Base-by-base conservation (phyloP, 2,888 invertebrate genomes). In the Vanessa cardui region DNA sequence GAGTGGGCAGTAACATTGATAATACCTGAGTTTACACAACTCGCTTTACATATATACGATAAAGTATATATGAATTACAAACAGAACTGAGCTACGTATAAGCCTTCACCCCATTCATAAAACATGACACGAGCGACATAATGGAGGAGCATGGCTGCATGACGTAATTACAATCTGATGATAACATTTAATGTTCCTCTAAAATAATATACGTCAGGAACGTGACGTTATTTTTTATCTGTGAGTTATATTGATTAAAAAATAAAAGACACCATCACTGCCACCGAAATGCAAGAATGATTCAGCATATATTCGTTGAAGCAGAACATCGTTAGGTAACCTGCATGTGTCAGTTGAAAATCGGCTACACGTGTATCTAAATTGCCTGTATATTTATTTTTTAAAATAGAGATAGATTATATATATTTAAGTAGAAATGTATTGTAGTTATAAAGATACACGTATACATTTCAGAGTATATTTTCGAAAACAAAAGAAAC, bases 71-170 rank as follows among this genome's bases (percentile, higher is more conserved):
- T 58, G 61, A 64, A 67, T 61, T 58, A 46, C 58, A 70, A 70
- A 62, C 58, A 56, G 45, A 58, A 33, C 54, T 20, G 49, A 46
- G 49, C 26, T 49, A 60, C 26, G 69, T 66, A 59, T 56, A 66
- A 70, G 66, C 66, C 65, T 66, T 62, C 60, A 66, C 61, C 31
- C 56, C 61, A 64, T 70, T 67, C 70, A 70, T 70, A 67, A 70
- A 67, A 70, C 70, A 70, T 70, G 70, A 66, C 64, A 52, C 58
- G 26, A 61, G 66, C 61, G 61, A 70, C 64, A 70, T 70, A 64
- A 70, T 63, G 52, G 63, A 59, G 52, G 46, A 58, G 63, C 46
- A 58, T 61, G 64, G 62, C 47, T 45, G 39, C 12, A 39, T 39
- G 39, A 39, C 61, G 62, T 71, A 61, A 68, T 71, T 71, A 68